These are phyloP conservation scores for Nasonia oneida DNA, from an alignment of 2,888 invertebrate species.

Conservation along the genomic window DNA sequence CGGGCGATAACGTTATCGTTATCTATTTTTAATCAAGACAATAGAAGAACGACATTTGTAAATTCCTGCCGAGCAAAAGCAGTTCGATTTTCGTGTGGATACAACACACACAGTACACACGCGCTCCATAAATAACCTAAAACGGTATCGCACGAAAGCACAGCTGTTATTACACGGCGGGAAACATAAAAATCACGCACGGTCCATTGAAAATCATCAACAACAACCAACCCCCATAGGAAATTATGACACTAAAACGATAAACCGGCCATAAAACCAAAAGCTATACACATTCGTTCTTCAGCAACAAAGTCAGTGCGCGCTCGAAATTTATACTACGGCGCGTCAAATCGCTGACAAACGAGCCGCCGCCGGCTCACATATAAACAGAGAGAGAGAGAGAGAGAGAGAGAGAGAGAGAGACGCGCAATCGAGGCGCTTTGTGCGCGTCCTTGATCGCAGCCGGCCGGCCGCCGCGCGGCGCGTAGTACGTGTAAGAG, in stretches of 20 bases:
- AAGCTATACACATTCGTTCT: not conserved
- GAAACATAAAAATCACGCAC: not conserved
- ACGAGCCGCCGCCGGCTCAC: constrained; percentile 9
- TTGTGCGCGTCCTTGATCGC: constrained; percentile 30
- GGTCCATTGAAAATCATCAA: not conserved
- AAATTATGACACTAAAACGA: constrained; percentile 7
- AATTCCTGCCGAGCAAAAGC: not conserved
- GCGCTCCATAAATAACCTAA: not conserved
- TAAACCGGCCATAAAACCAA: not conserved
- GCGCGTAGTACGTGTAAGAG: not conserved
- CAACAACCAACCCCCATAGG: not conserved
- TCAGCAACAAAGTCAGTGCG: not conserved
- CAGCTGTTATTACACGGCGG: no score
- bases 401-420: constrained; percentile 36
- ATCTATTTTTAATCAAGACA: constrained; percentile 29
- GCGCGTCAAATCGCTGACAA: constrained; percentile 42
- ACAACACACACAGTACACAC: not conserved
- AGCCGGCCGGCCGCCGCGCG: constrained; percentile 33
- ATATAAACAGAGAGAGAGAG: constrained; percentile 8
- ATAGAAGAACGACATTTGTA: constrained; percentile 5
- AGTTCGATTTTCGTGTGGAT: not conserved
- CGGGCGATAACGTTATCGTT: not conserved
- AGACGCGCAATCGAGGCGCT: constrained; percentile 8
- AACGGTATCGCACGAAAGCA: not conserved
- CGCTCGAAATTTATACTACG: not conserved